Conservation (phyloP, 1,140 invertebrate species). For the Caerostris darwini region DNA sequence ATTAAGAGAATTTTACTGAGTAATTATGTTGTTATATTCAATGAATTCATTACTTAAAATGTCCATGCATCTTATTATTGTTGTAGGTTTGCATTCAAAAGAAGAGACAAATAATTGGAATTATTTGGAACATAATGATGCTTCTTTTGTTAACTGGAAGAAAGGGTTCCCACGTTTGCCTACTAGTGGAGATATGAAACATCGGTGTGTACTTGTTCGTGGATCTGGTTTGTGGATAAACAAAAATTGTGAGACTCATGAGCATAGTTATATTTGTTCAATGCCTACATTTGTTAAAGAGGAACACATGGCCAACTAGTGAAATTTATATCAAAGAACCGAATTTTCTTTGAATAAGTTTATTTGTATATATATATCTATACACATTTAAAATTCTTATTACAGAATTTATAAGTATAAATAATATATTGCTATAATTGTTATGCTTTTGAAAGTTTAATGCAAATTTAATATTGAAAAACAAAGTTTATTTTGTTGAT, state of each 20-base stretch:
- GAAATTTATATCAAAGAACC: background rate
- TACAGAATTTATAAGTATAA: background rate
- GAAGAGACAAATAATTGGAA: conserved; percentile 29
- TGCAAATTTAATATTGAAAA: background rate
- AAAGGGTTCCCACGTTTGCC: conserved; percentile 67
- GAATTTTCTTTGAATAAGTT: background rate
- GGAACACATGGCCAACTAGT: background rate
- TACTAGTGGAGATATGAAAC: conserved; percentile 33
- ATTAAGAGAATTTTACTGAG: no score
- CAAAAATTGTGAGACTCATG: conserved; percentile 64
- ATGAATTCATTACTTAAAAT: background rate
- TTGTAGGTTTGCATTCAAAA: conserved; percentile 57
- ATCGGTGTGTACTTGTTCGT: conserved; percentile 63
- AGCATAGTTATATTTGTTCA: conserved; percentile 64
- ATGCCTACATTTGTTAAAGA: background rate
- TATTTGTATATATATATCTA: background rate
- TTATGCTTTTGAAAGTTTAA: background rate
- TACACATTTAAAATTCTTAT: background rate
- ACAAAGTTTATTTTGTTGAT: no score
- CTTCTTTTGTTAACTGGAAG: conserved; percentile 70
- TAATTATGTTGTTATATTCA: no score
- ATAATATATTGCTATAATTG: background rate
- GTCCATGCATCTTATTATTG: background rate
- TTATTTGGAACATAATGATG: background rate
- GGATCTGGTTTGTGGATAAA: conserved; percentile 75